A percentile compares a stretch with the other conserved stretches of the same genome.
Conservation (phyloP, 2,797 vertebrate species). For the Myioborus melanocephalus region DNA sequence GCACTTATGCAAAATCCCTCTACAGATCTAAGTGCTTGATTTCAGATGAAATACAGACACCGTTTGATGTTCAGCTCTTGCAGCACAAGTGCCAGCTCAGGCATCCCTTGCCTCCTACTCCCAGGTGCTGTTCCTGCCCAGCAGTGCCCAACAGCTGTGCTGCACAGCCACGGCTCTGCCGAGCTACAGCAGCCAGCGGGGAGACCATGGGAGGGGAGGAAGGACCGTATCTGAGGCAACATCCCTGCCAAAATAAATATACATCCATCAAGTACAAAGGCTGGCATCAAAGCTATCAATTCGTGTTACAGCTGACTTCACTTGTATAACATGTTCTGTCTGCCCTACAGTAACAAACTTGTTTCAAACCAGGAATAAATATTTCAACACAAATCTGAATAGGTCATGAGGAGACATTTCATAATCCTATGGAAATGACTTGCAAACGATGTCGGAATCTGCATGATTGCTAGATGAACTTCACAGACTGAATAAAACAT, state of each 20-base stretch:
- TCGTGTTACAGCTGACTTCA: background rate
- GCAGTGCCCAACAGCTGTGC: background rate
- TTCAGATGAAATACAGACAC: slow-evolving; percentile 22
- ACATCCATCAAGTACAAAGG: background rate
- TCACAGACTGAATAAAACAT: background rate
- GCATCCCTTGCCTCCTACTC: slow-evolving; percentile 29
- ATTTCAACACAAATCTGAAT: slow-evolving; percentile 30
- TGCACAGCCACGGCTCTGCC: background rate
- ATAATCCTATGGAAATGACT: background rate
- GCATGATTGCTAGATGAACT: background rate
- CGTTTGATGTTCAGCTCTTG: slow-evolving; percentile 22
- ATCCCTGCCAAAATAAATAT: background rate
- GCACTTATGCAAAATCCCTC: slow-evolving; percentile 59
- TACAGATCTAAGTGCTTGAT: slow-evolving; percentile 35
- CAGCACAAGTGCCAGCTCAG: background rate
- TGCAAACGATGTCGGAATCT: background rate
- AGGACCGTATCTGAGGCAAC: background rate
- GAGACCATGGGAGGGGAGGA: background rate
- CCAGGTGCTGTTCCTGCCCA: background rate
- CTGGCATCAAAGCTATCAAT: slow-evolving; percentile 41
- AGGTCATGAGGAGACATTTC: slow-evolving; percentile 3
- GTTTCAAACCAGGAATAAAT: slow-evolving; percentile 17
- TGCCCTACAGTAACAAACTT: slow-evolving; percentile 42
- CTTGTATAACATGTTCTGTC: slow-evolving; percentile 16
- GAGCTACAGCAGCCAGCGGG: background rate